Evolutionary conservation across 37 sponge, comb jelly and placozoan species (phyloP).

Genomic region (Bolinopsis microptera): DNA sequence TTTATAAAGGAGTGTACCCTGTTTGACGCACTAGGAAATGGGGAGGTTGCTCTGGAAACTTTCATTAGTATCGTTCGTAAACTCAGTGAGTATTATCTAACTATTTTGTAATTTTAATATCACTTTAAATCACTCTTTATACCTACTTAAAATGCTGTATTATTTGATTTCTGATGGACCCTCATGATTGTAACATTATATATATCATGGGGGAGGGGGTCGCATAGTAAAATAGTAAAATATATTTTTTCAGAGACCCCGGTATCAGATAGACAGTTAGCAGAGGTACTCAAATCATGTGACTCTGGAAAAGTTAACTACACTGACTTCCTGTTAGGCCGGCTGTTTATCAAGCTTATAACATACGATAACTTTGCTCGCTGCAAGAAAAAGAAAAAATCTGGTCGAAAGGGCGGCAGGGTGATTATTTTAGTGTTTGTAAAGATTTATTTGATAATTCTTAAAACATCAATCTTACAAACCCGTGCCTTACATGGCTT

Average conservation of each 20-base stretch:
- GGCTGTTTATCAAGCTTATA: conserved; percentile 9
- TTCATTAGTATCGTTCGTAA: background rate
- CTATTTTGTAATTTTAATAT: too few species aligned
- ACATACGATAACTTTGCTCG: conserved; percentile 32
- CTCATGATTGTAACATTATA: too few species aligned
- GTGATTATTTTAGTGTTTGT: background rate
- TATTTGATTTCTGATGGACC: too few species aligned
- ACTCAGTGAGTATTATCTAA: background rate
- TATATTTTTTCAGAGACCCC: background rate
- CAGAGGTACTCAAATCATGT: background rate
- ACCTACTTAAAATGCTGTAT: too few species aligned
- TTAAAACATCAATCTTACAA: background rate
- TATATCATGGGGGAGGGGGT: too few species aligned
- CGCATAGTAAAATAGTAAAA: too few species aligned
- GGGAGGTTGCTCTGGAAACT: background rate
- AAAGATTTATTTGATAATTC: background rate
- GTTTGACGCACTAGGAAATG: conserved; percentile 73
- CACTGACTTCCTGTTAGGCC: background rate
- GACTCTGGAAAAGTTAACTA: background rate
- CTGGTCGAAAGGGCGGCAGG: conserved; percentile 70
- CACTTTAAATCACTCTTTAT: too few species aligned
- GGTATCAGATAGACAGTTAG: conserved; percentile 40
- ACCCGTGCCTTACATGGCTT: too few species aligned
- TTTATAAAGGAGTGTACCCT: conserved; percentile 77
- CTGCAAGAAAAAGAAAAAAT: conserved; percentile 70